Percentiles rank a stretch among this genome's conserved stretches.
These are phyloP conservation scores for Euglossa dilemma DNA, from an alignment of 1,140 invertebrate species.

Conservation along the genomic window DNA sequence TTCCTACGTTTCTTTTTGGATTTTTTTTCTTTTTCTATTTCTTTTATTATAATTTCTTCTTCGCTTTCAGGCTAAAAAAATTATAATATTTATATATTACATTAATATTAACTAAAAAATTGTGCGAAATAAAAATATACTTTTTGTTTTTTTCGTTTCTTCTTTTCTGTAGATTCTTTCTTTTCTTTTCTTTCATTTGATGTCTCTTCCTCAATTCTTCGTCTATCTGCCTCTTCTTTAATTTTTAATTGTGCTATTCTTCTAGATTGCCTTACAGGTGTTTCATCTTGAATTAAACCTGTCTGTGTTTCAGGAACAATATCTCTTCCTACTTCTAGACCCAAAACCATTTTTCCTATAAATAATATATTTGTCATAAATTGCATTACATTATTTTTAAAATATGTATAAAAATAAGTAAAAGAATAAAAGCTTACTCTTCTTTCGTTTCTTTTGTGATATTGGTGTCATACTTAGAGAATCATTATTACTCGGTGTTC, in stretches of 20 bases:
- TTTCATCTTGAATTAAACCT: slow-evolving; percentile 66
- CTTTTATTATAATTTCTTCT: slow-evolving; percentile 78
- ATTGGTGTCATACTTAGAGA: slow-evolving; percentile 41
- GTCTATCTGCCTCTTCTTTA: slow-evolving; percentile 90
- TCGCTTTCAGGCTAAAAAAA: slow-evolving; percentile 72
- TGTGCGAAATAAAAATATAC: slow-evolving; percentile 44
- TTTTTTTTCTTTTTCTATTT: slow-evolving; percentile 80
- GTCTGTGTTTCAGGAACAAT: slow-evolving; percentile 64
- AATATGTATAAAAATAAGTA: neutral
- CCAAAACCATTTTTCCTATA: slow-evolving; percentile 81
- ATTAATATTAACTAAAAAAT: neutral
- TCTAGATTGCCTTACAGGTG: slow-evolving; percentile 88
- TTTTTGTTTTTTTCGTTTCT: slow-evolving; percentile 76
- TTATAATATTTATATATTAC: slow-evolving; percentile 6
- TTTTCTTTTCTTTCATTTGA: slow-evolving; percentile 85
- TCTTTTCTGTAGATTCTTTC: slow-evolving; percentile 81
- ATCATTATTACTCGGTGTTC: slow-evolving; percentile 28
- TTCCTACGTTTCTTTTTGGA: slow-evolving; percentile 83
- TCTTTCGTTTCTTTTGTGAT: slow-evolving; percentile 67
- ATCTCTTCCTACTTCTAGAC: slow-evolving; percentile 83
- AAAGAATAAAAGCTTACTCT: slow-evolving; percentile 56
- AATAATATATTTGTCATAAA: slow-evolving; percentile 30
- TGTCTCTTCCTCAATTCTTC: slow-evolving; percentile 88
- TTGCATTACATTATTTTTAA: neutral
- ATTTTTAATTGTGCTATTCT: slow-evolving; percentile 93